Evolutionary conservation across 23 tunicate genomes (phyloP).

Genomic region (Phallusia fumigata): DNA sequence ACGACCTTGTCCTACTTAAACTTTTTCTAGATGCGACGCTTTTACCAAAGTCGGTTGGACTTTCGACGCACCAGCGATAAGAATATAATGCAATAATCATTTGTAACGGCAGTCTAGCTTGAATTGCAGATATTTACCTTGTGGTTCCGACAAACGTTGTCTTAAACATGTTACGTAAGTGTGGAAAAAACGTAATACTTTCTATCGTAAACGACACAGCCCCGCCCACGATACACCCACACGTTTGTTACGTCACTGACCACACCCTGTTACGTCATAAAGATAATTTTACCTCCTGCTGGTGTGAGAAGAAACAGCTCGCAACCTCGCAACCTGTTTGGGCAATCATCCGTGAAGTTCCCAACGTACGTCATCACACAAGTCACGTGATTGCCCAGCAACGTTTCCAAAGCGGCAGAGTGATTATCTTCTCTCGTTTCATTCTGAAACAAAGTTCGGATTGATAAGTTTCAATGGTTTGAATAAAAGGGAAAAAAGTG

Average conservation of each 20-base stretch:
- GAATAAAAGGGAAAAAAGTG: too few species aligned
- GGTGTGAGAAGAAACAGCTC: background rate
- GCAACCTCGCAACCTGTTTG: background rate
- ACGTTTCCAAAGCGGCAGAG: background rate
- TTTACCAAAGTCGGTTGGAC: too few species aligned
- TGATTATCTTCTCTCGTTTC: background rate
- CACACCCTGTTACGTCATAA: background rate
- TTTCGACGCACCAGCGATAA: too few species aligned
- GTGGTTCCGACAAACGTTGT: too few species aligned
- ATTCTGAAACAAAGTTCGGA: background rate
- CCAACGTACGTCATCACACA: background rate
- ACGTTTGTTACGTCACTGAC: background rate
- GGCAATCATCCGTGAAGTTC: background rate
- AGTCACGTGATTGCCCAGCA: background rate
- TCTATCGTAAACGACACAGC: background rate
- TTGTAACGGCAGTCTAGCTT: too few species aligned
- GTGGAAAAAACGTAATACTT: too few species aligned
- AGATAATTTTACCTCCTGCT: background rate
- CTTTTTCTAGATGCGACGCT: too few species aligned
- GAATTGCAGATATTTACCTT: too few species aligned
- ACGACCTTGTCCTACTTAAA: too few species aligned
- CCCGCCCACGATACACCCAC: background rate
- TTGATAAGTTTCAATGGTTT: background rate
- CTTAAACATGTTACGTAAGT: too few species aligned
- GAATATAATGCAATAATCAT: too few species aligned